These are phyloP conservation scores for Pseudorasbora parva DNA, from an alignment of 2,113 vertebrate species.

Conservation along the genomic window DNA sequence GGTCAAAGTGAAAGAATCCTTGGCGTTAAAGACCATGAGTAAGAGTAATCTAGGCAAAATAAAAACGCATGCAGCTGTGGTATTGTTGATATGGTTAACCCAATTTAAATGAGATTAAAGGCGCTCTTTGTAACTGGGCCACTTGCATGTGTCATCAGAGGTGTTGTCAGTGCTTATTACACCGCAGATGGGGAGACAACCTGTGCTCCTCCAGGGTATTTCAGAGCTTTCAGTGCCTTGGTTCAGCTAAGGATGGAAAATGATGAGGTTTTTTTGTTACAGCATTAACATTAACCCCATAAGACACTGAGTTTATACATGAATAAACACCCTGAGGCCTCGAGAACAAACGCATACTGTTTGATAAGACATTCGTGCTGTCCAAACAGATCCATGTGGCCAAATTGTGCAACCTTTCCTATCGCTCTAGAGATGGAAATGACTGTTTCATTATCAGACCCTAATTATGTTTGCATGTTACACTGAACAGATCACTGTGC, in stretches of 20 bases:
- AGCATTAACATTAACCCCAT: not conserved
- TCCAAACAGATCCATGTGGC: slow-evolving; percentile 5
- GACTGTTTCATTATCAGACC: slow-evolving; percentile 64
- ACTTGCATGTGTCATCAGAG: slow-evolving; percentile 35
- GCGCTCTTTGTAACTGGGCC: slow-evolving; percentile 28
- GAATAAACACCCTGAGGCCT: slow-evolving; percentile 18
- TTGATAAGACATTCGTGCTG: not conserved
- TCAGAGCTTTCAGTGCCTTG: not conserved
- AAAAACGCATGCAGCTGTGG: not conserved
- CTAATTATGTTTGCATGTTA: slow-evolving; percentile 68
- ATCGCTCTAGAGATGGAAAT: slow-evolving; percentile 56
- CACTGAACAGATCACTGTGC: slow-evolving; percentile 71
- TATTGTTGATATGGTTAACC: slow-evolving; percentile 11
- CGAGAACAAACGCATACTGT: not conserved
- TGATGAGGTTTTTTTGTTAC: not conserved
- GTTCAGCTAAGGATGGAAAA: not conserved
- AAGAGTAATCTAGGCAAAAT: not conserved
- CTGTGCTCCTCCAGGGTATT: slow-evolving; percentile 22
- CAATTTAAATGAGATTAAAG: slow-evolving; percentile 38
- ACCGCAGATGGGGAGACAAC: slow-evolving; percentile 24
- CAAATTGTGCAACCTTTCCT: slow-evolving; percentile 58
- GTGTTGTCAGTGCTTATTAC: slow-evolving; percentile 29
- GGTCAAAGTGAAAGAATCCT: not conserved
- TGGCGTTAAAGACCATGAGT: not conserved
- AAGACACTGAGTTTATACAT: not conserved